A percentile compares a stretch with the other conserved stretches of the same genome.
These are phyloP conservation scores for Riptortus pedestris DNA, from an alignment of 1,140 invertebrate genomes.

Conservation along the genomic window DNA sequence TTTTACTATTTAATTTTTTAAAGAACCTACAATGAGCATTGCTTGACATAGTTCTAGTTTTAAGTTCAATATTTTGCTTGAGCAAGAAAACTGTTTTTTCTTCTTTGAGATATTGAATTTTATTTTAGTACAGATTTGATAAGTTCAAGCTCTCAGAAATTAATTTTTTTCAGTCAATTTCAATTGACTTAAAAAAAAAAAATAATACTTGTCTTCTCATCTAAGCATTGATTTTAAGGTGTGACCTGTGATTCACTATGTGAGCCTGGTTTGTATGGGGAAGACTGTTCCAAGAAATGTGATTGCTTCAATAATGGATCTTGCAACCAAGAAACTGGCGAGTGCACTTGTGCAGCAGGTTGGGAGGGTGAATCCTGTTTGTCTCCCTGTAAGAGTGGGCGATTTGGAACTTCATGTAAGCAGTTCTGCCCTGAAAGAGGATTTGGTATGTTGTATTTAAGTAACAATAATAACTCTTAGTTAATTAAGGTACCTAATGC, in stretches of 20 bases:
- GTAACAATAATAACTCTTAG: constrained; percentile 11
- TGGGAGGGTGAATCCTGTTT: constrained; percentile 69
- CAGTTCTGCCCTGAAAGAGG: constrained; percentile 60
- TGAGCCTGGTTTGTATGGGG: constrained; percentile 63
- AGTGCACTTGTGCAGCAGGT: constrained; percentile 73
- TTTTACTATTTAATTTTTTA: too few species aligned
- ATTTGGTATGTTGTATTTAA: constrained; percentile 47
- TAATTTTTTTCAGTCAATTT: too few species aligned
- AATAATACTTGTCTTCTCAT: too few species aligned
- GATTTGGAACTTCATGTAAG: constrained; percentile 69
- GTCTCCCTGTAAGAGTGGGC: constrained; percentile 59
- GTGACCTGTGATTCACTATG: constrained; percentile 75
- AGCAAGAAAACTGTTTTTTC: too few species aligned
- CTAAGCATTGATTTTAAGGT: constrained; percentile 45
- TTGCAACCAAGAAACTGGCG: constrained; percentile 69
- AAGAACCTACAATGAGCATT: too few species aligned
- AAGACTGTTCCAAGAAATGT: constrained; percentile 63
- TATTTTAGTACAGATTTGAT: too few species aligned
- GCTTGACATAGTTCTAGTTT: too few species aligned
- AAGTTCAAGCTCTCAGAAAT: too few species aligned
- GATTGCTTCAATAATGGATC: constrained; percentile 75
- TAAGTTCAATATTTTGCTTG: too few species aligned
- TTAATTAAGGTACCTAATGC: not conserved
- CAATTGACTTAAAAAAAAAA: too few species aligned
- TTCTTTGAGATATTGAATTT: too few species aligned